Percentiles rank a stretch among this genome's conserved stretches.
These are phyloP conservation scores for Operophtera brumata DNA, from an alignment of 2,888 invertebrate genomes.

Conservation along the genomic window DNA sequence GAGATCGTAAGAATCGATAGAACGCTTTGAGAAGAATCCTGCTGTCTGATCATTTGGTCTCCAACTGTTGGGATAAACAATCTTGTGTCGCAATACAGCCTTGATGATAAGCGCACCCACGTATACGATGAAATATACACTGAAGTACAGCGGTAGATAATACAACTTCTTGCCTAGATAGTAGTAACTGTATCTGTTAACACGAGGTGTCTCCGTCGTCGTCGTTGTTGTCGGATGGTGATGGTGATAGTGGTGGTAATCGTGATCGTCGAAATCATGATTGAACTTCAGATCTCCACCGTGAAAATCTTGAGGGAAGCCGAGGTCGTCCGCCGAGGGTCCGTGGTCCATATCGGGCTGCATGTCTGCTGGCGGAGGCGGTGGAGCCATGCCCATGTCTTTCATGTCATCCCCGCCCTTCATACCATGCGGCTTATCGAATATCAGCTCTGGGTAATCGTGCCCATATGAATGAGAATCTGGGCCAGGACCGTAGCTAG, in stretches of 20 bases:
- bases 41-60: constrained; percentile 66
- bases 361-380: constrained; percentile 48
- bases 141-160: constrained; percentile 88
- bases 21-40: constrained; percentile 68
- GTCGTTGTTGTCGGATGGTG: constrained; percentile 65
- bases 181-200: constrained; percentile 86
- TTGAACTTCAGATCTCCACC: constrained; percentile 66
- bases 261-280: constrained; percentile 65
- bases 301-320: constrained; percentile 72
- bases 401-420: constrained; percentile 50
- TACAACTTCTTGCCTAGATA: constrained; percentile 87
- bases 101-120: constrained; percentile 86
- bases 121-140: constrained; percentile 85
- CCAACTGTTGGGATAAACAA: constrained; percentile 82
- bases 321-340: constrained; percentile 57
- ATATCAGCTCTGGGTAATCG: constrained; percentile 65
- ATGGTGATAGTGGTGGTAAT: constrained; percentile 58
- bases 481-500: constrained; percentile 6
- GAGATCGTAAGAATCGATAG: constrained; percentile 68
- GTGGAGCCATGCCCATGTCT: constrained; percentile 62
- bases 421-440: constrained; percentile 52
- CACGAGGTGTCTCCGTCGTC: constrained; percentile 79
- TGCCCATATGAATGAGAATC: constrained; percentile 38
- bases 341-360: constrained; percentile 50
- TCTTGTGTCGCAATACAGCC: constrained; percentile 86